Evolutionary conservation across 2,113 vertebrate genomes (phyloP).

Genomic region (Phrynosoma blainvillii): DNA sequence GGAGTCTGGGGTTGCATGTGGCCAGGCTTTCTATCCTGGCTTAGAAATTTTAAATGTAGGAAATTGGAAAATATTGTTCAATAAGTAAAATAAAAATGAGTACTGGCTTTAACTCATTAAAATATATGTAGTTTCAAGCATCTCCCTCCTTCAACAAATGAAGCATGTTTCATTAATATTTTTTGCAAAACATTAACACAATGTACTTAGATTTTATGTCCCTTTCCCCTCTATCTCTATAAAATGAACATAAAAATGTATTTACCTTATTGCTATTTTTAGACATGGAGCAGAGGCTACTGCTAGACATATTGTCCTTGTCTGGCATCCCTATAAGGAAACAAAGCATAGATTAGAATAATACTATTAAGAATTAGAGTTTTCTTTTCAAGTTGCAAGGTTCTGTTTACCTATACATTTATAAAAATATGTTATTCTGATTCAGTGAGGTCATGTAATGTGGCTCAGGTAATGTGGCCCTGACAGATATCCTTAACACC

Average conservation of each 20-base stretch:
- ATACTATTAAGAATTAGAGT: neutral
- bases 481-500: neutral
- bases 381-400: neutral
- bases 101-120: neutral
- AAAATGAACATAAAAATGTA: conserved; percentile 11
- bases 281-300: conserved; percentile 80
- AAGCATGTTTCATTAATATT: neutral
- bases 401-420: neutral
- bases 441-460: neutral
- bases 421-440: neutral
- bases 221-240: too few relatives aligned
- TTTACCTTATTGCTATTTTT: conserved; percentile 90
- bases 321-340: conserved; percentile 87
- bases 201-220: neutral
- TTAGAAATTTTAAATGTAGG: too few relatives aligned
- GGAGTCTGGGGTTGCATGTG: too few relatives aligned
- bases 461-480: too few relatives aligned
- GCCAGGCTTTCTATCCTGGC: too few relatives aligned
- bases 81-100: too few relatives aligned
- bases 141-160: neutral
- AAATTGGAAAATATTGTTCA: too few relatives aligned
- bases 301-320: conserved; percentile 90
- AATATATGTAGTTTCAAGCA: neutral
- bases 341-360: conserved; percentile 48
- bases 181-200: neutral